Evolutionary conservation across 2,797 vertebrate species (phyloP).

Genomic region (Psittacula derbiana): DNA sequence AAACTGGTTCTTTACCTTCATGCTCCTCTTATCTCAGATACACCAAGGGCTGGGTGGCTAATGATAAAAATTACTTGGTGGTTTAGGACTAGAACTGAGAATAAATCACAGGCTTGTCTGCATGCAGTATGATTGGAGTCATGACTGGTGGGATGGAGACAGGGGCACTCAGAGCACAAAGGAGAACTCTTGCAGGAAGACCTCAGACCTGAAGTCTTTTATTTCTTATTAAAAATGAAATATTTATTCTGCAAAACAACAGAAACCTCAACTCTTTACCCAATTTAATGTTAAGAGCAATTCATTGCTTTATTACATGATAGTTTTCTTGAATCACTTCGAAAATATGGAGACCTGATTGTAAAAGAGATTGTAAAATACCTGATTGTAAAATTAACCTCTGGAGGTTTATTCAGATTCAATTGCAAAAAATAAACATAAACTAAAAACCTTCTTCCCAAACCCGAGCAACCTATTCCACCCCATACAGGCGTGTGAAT

Average conservation of each 20-base stretch:
- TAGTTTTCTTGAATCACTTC: background rate
- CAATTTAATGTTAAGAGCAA: background rate
- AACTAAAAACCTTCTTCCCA: background rate
- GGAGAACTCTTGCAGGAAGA: background rate
- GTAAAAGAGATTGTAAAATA: background rate
- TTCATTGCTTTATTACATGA: background rate
- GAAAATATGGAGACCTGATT: background rate
- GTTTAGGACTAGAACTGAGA: background rate
- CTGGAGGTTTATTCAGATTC: background rate
- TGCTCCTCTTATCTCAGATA: background rate
- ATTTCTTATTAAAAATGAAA: background rate
- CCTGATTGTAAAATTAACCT: background rate
- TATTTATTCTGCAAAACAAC: background rate
- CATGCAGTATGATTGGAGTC: background rate
- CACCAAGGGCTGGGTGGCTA: background rate
- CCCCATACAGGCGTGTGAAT: background rate
- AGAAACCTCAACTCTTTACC: background rate
- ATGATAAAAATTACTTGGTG: background rate
- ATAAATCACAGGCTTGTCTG: fast-evolving
- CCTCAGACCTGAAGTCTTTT: background rate
- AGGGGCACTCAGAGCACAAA: background rate
- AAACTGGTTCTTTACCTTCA: background rate
- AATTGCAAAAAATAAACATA: background rate
- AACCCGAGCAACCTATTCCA: background rate
- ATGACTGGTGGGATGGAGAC: background rate